Evolutionary conservation across 2,888 invertebrate genomes (phyloP).

Genomic region (Papilio protenor): DNA sequence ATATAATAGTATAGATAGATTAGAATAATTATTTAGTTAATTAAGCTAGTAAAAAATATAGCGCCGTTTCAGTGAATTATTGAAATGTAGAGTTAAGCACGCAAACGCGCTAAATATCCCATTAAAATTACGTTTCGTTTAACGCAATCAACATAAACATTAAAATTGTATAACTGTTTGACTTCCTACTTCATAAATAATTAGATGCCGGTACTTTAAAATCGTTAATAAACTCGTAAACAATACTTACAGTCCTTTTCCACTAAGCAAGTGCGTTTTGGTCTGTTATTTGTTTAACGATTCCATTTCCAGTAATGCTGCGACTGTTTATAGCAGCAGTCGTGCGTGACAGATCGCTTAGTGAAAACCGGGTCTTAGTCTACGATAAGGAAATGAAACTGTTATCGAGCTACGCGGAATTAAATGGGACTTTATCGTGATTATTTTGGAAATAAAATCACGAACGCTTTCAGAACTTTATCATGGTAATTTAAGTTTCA

Average conservation of each 20-base stretch:
- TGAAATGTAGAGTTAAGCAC: neutral
- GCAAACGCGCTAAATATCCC: neutral
- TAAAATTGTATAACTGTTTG: neutral
- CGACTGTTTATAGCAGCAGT: neutral
- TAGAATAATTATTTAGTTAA: too few relatives aligned
- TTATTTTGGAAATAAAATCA: constrained; percentile 10
- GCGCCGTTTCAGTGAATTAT: neutral
- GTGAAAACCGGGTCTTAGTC: neutral
- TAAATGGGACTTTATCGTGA: neutral
- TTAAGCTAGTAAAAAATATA: neutral
- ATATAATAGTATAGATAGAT: too few relatives aligned
- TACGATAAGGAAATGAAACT: constrained; percentile 3
- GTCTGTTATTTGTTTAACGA: neutral
- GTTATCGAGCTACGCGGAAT: constrained; percentile 1
- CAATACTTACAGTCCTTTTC: neutral
- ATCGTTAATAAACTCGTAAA: neutral
- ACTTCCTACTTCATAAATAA: constrained; percentile 12
- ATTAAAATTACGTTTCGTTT: constrained; percentile 10
- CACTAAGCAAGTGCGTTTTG: neutral
- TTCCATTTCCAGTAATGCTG: neutral
- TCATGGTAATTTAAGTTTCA: neutral
- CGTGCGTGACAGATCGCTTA: neutral
- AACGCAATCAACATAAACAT: constrained; percentile 8
- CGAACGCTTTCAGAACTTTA: neutral
- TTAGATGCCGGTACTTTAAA: neutral